Base-by-base conservation (phyloP, 1,140 invertebrate species). In the Uloborus diversus region DNA sequence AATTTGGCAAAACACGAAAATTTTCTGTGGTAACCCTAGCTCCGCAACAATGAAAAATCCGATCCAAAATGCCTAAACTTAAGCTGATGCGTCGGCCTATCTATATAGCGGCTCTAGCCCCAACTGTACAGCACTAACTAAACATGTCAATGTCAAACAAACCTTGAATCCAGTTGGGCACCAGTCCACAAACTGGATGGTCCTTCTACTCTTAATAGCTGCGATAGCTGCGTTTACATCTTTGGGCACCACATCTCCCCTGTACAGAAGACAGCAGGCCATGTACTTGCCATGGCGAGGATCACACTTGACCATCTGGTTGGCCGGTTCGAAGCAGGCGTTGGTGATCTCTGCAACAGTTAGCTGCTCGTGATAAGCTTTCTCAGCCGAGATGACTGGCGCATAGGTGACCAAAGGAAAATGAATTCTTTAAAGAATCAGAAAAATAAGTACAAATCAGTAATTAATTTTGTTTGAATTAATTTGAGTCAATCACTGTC, bases 161-260 rank as follows among this genome's bases (percentile, higher is more conserved):
- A 83, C 81, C 81, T 83, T 84, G 35, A 84, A 84, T 30, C 83
- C 83, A 23, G 83, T 84, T n/a, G 83, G 83, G 62, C 88, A 68
- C 89, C 89, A 79, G 85, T 90, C 90, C 5, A 90, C 90, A 83
- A 90, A 91, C 81, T 89, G 87, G 65, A 90, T 89, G 7, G 87
- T 84, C 35, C 92, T 89, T 88, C 94, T 93, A 82, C 92, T 92
- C 88, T 94, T 94, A 87, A 94, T 93, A 83, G 92, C 91, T 4
- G 92, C 93, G 86, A 96, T 95, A 35, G 93, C 92, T 13, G 92
- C 91, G 85, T 94, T 94, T 9, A 94, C 92, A 84, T 94, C 93
- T 87, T 93, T 93, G 75, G 92, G 92, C 4, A 92, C 91, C 56
- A 93, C 91, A 85, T 93, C 92, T 81, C 92, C 92, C 81, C 92